Percentiles rank a stretch among this genome's conserved stretches.
phyloP scores from a whole-genome alignment of 2,888 invertebrate species.

The Megastigmus dorsalis region DNA sequence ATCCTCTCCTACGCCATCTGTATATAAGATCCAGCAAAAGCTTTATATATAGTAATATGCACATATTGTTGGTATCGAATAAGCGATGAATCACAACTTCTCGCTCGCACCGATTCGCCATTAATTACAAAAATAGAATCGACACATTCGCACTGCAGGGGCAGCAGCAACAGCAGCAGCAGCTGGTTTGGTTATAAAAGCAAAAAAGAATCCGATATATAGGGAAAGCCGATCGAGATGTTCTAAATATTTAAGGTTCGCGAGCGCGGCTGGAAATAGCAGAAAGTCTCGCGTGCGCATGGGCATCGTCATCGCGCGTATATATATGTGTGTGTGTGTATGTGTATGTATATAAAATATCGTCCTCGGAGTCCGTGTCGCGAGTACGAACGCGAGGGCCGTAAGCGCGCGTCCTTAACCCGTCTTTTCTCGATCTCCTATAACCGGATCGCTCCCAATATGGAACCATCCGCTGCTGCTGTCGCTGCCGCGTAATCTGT shows the following conservation, averaged over 20 bases:
- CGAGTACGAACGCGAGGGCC: too few relatives aligned
- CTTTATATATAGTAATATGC: too few relatives aligned
- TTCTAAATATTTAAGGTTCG: slow-evolving; percentile 5
- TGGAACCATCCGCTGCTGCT: slow-evolving; percentile 13
- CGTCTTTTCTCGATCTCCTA: slow-evolving; percentile 34
- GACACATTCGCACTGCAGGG: neutral
- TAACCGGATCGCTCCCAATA: slow-evolving; percentile 63
- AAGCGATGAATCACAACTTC: slow-evolving; percentile 11
- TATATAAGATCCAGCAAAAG: too few relatives aligned
- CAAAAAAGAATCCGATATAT: neutral
- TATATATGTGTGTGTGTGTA: too few relatives aligned
- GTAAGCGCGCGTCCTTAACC: slow-evolving; percentile 42
- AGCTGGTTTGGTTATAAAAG: too few relatives aligned
- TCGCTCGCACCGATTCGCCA: neutral
- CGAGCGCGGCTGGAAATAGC: neutral
- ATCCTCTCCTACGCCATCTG: neutral
- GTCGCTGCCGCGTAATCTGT: too few relatives aligned
- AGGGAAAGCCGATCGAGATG: neutral
- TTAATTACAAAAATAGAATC: slow-evolving; percentile 36
- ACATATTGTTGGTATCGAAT: too few relatives aligned
- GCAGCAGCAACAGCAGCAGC: too few relatives aligned
- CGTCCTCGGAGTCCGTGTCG: slow-evolving; percentile 29
- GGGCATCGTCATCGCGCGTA: neutral
- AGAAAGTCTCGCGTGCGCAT: neutral
- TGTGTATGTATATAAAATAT: too few relatives aligned